Evolutionary conservation across 2,888 invertebrate genomes (phyloP), one percentile per base, ranked within the genome.

Genomic region (Keiferia lycopersicella): DNA sequence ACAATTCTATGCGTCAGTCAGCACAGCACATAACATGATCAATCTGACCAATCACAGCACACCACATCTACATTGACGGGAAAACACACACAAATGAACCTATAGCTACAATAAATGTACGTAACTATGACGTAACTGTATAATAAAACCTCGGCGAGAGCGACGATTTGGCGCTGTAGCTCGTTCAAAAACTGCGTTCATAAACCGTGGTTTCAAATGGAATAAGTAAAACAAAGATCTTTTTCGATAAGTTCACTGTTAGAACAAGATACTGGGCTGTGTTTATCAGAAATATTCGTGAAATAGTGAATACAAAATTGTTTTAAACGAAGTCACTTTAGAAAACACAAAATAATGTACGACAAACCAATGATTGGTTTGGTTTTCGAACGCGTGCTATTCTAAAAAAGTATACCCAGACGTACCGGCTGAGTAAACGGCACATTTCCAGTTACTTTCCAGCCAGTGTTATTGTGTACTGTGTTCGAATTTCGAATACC

Each of bases 371-470:
- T 22, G 30, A 4, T 1, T n/a, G 3, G 26, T 30, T 16, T 16
- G n/a, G 56, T 56, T 56, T 56, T 34, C 56, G 56, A 56, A 56
- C 34, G 56, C 34, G 16, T 16, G 56, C 18, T 14, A 41, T n/a
- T 41, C 14, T 41, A 41, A 41, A 41, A 12, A 41, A 41, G 45
- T n/a, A 45, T n/a, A 45, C 14, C 12, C 45, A 16, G 45, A 16
- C 56, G 26, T 26, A 11, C 26, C 30, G 56, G 45, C n/a, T 16
- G 14, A 16, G 56, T 34, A 34, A 30, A 34, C 30, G 34, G 26
- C 16, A 34, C 26, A n/a, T 6, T 45, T 16, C 16, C n/a, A n/a
- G 45, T 45, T 6, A 45, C 45, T n/a, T n/a, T 8, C 7, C 16
- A n/a, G n/a, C n/a, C 38, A 51, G 16, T 18, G 51, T 0, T 16